Evolutionary conservation across 2,113 vertebrate genomes (phyloP).

Genomic region (Pelodiscus sinensis): DNA sequence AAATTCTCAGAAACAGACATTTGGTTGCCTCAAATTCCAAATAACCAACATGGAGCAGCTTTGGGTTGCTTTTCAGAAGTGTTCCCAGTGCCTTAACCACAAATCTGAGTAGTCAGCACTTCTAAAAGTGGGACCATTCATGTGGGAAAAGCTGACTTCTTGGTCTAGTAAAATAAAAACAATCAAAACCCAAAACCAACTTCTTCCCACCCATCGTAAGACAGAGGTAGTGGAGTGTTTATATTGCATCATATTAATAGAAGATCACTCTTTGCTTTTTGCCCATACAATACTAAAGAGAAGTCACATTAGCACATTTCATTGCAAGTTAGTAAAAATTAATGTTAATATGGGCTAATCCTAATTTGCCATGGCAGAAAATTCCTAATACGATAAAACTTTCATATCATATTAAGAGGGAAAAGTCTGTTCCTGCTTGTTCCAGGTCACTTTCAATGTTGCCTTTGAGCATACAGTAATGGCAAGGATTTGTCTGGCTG

Average conservation of each 20-base stretch:
- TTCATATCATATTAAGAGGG: conserved; percentile 76
- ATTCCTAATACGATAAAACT: conserved; percentile 81
- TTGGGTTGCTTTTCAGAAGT: background rate
- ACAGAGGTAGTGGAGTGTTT: conserved; percentile 55
- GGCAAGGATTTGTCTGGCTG: conserved; percentile 66
- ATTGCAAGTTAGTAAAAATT: conserved; percentile 73
- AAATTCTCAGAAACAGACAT: conserved; percentile 20
- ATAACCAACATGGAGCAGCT: background rate
- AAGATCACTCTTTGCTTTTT: conserved; percentile 37
- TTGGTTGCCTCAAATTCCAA: background rate
- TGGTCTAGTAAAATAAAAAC: background rate
- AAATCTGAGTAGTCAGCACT: conserved; percentile 4
- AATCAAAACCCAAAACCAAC: background rate
- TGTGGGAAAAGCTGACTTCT: background rate
- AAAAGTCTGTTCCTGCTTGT: conserved; percentile 73
- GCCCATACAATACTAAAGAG: conserved; percentile 37
- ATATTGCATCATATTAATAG: conserved; percentile 57
- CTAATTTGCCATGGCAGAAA: conserved; percentile 78
- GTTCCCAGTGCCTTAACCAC: background rate
- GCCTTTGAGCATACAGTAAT: conserved; percentile 59
- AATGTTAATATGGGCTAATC: conserved; percentile 74
- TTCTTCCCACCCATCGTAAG: conserved; percentile 9
- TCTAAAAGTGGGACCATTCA: background rate
- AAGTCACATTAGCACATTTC: conserved; percentile 77
- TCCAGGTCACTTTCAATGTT: conserved; percentile 72